Evolutionary conservation across 2,888 invertebrate genomes (phyloP), one percentile per base, ranked within the genome.

Genomic region (Ernsta delagoae): DNA sequence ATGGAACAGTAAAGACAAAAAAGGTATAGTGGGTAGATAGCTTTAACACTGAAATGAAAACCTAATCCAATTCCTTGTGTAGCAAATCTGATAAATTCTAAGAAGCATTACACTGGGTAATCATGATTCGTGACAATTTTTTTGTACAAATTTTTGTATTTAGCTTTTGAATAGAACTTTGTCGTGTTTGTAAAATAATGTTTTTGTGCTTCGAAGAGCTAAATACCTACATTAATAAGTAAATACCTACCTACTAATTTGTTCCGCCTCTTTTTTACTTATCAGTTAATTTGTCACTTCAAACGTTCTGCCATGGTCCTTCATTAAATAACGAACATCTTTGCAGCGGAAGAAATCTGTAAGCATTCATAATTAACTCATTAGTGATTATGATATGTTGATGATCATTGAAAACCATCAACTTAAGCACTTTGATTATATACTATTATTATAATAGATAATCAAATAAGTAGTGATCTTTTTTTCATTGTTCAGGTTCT

Each of bases 121-220:
- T 24, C 50, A 24, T 53, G 16, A 53, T 53, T 53, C 50, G 50
- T 53, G 50, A 53, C 50, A 53, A 50, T 53, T 53, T 53, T 53
- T 53, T 53, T 24, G 24, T 9, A 53, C 50, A 53, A 16, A 53
- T 53, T 53, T 53, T 53, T 53, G 16, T 53, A 53, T 24, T 53
- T 53, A 8, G 16, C 12, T 53, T 53, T 24, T 50, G 50, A 24
- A 50, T 50, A 24, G 50, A 48, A 50, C 50, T 50, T 48, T 50
- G 50, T 50, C 50, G 50, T 50, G 50, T 24, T 50, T 50, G 50
- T 24, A 24, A 50, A 50, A 50, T 50, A 8, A 24, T 24, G 50
- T 48, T 50, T 50, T 50, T 50, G 50, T 50, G 50, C 50, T 24
- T 50, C 4, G 16, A 50, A 50, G 16, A 50, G 50, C 50, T 16